phyloP scores from a whole-genome alignment of 2,113 vertebrate genomes.

The Dasyprocta punctata region DNA sequence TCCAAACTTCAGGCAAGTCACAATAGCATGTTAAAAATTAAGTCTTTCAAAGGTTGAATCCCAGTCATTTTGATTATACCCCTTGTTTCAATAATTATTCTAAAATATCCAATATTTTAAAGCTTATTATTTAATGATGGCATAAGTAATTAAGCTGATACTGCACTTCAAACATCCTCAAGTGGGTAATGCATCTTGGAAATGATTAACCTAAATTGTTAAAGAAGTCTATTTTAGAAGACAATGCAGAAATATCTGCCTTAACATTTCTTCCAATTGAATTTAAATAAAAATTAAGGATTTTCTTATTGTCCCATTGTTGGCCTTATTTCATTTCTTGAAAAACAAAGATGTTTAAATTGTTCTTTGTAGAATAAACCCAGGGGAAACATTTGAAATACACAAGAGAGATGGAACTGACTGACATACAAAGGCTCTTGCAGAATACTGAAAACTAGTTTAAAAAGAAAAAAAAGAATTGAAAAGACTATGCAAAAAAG shows the following conservation, averaged over 20 bases:
- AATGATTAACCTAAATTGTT: constrained; percentile 18
- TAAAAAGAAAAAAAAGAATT: neutral
- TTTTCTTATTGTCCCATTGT: neutral
- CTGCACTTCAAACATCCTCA: neutral
- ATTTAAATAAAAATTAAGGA: constrained; percentile 24
- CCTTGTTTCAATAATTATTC: constrained; percentile 16
- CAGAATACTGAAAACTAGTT: neutral
- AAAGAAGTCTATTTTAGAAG: constrained; percentile 4
- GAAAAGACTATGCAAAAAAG: neutral
- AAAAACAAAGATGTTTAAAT: neutral
- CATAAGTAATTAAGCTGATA: constrained; percentile 7
- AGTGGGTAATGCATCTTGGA: neutral
- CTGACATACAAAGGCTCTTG: neutral
- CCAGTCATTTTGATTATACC: neutral
- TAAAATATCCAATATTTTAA: constrained; percentile 32
- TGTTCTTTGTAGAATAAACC: neutral
- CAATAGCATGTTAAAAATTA: neutral
- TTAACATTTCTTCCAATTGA: neutral
- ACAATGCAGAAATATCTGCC: neutral
- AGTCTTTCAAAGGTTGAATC: neutral
- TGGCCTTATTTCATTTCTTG: neutral
- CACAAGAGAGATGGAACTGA: neutral
- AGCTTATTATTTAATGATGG: constrained; percentile 10
- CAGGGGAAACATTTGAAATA: neutral
- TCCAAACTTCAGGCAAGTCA: neutral